Evolutionary conservation across 92 coral and sea anemone genomes (phyloP), one percentile per base, ranked within the genome.

Genomic region (Siderastrea siderea): DNA sequence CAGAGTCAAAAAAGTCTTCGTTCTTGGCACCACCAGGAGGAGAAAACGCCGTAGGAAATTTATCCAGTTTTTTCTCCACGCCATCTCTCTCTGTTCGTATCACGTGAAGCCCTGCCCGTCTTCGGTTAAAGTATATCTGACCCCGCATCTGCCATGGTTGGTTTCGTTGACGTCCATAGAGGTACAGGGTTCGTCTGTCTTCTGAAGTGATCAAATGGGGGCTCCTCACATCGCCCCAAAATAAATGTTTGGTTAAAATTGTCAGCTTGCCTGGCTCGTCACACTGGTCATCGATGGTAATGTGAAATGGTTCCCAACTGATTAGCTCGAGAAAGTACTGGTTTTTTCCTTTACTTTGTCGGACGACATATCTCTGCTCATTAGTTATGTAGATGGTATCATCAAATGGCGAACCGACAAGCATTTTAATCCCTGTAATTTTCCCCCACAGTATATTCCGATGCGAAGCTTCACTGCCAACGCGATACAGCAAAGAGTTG

Each of bases 301-400:
- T 74, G 26, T 52, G 78, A 16, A 52, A 74, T 3, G 1, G 15
- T 50, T 47, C 6, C 7, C 13, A 51, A 8, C 55, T 50, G 53
- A 14, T 50, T 2, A 54, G 14, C 43, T 52, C 52, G 14, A 74
- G 62, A 11, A 6, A 47, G 53, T 52, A 74, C 7, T 47, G 4
- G 62, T 74, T 74, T 47, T 54, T n/a, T 52, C 78, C 63, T 14
- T 51, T 74, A 8, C 55, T 74, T 17, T 74, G 78, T 49, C 78
- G 78, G 15, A 74, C 26, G 3, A 74, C 52, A 38, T 47, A 74
- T 38, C 13, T 54, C 26, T 52, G 58, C 5, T 26, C 62, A 38
- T 45, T 47, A 16, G 19, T 50, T 3, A 74, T n/a, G n/a, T 50
- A 12, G 1, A 74, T 60, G n/a, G 49, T 74, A 53, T 74, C 78